These are phyloP conservation scores for Bombus affinis DNA, from an alignment of 1,140 invertebrate species.

Conservation along the genomic window DNA sequence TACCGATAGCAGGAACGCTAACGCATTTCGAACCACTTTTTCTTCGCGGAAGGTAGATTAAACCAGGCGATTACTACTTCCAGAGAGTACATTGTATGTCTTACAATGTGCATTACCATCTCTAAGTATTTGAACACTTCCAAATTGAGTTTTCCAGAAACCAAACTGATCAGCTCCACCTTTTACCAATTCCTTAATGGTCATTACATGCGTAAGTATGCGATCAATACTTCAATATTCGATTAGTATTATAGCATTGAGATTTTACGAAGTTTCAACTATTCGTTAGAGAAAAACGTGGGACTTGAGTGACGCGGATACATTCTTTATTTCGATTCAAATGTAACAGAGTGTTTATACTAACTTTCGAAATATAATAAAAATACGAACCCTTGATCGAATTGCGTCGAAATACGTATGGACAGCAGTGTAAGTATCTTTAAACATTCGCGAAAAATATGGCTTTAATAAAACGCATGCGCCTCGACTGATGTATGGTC, in stretches of 20 bases:
- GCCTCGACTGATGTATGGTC: neutral
- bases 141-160: neutral
- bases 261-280: too few species aligned
- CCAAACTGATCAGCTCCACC: neutral
- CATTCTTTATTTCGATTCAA: too few species aligned
- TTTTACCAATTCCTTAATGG: neutral
- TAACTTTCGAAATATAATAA: neutral
- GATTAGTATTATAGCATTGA: too few species aligned
- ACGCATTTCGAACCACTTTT: constrained; percentile 13
- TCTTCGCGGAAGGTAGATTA: neutral
- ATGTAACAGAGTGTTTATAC: neutral
- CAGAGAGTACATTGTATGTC: neutral
- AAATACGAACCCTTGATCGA: neutral
- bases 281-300: too few species aligned
- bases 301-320: too few species aligned
- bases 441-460: neutral
- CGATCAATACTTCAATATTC: too few species aligned
- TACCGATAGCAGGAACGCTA: constrained; percentile 5
- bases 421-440: neutral
- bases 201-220: too few species aligned
- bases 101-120: neutral
- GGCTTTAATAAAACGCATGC: neutral
- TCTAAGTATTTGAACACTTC: neutral
- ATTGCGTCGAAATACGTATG: neutral
- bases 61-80: constrained; percentile 6